Percentiles rank a stretch among this genome's conserved stretches.
These are phyloP conservation scores for Colletes collaris DNA, from an alignment of 2,888 invertebrate genomes.

Conservation along the genomic window DNA sequence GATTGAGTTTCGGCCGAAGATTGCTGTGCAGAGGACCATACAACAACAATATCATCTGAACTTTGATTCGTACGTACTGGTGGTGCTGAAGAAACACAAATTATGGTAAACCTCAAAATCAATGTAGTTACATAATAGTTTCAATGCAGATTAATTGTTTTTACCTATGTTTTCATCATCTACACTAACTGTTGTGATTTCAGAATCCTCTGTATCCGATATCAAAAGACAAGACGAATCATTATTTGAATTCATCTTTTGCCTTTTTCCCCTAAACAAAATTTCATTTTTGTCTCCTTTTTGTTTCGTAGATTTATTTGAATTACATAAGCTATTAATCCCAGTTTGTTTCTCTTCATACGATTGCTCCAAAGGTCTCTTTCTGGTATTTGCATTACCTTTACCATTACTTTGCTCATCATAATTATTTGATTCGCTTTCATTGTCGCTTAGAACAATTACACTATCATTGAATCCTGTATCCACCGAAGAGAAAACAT, in stretches of 20 bases:
- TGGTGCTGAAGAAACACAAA: constrained; percentile 49
- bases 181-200: background rate
- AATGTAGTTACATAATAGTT: constrained; percentile 10
- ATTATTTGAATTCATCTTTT: background rate
- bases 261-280: background rate
- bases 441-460: constrained; percentile 67
- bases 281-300: background rate
- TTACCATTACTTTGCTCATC: constrained; percentile 9
- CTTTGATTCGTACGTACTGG: constrained; percentile 21
- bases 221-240: constrained; percentile 10
- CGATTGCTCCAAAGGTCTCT: constrained; percentile 6
- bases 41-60: constrained; percentile 68
- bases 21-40: constrained; percentile 65
- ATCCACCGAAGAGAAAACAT: background rate
- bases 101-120: background rate
- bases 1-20: background rate
- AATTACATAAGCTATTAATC: background rate
- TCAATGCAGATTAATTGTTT: background rate
- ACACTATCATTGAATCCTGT: constrained; percentile 49
- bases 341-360: background rate
- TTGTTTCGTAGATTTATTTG: background rate
- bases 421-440: constrained; percentile 17
- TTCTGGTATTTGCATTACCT: background rate
- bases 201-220: constrained; percentile 15
- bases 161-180: constrained; percentile 49